phyloP scores from a whole-genome alignment of 30 jellyfish, hydroid and myxozoan genomes.

The Aurelia sp. region DNA sequence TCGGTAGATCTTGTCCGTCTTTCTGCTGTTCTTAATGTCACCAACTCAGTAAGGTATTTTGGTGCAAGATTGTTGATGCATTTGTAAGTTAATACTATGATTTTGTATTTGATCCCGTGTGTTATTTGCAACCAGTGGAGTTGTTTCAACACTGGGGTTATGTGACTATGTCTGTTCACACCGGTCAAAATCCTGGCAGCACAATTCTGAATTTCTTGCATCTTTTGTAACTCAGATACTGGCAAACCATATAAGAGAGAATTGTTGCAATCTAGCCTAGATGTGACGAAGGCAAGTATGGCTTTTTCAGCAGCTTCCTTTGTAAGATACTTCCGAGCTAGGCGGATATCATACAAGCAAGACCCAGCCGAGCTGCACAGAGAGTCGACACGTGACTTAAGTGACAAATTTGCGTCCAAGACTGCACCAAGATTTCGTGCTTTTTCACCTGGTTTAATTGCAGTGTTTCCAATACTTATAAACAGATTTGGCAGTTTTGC shows the following conservation, averaged over 20 bases:
- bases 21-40: not conserved
- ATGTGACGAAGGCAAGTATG: not conserved
- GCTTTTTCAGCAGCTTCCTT: not conserved
- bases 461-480: too few relatives aligned
- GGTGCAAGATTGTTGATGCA: not conserved
- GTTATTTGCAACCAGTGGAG: not conserved
- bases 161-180: conserved; percentile 5
- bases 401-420: too few relatives aligned
- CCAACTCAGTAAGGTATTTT: too few relatives aligned
- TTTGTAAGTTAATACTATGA: not conserved
- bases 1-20: not conserved
- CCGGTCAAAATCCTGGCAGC: conserved; percentile 1
- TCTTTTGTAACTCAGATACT: too few relatives aligned
- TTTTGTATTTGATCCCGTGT: not conserved
- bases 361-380: too few relatives aligned
- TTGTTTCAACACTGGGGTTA: not conserved
- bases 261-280: too few relatives aligned
- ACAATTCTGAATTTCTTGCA: not conserved
- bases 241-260: too few relatives aligned
- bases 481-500: too few relatives aligned
- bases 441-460: too few relatives aligned
- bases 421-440: too few relatives aligned
- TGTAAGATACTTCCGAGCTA: not conserved
- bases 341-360: not conserved
- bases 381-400: too few relatives aligned